Base-by-base conservation (phyloP, 2,888 invertebrate genomes). In the Eurytoma californica region DNA sequence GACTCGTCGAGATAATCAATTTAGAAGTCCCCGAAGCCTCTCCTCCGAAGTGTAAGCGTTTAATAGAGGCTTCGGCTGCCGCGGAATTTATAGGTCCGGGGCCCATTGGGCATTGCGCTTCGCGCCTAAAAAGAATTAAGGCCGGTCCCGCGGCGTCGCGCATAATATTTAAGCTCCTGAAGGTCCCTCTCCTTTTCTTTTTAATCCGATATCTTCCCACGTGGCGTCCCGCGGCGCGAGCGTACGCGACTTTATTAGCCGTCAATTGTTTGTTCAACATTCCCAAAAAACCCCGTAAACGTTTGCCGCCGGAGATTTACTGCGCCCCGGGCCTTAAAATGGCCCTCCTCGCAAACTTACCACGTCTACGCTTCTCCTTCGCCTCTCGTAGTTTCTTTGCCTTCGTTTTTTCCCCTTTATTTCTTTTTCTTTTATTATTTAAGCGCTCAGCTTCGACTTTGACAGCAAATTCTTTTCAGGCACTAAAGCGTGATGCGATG, bases 261-360 rank as follows among this genome's bases (percentile, higher is more conserved):
- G 87, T 89, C 89, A 88, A 89, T 90, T 89, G 90, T 90, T 90
- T 90, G 90, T 89, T 87, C 88, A 89, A 89, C 89, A 89, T 90
- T 88, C 88, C 87, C 87, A 87, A 89, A 72, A 89, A 88, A 85
- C 86, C 86, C 88, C 88, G 87, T 89, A 89, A 89, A 89, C 84
- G 89, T 88, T 87, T 83, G 80, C 80, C 83, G 79, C 28, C 82
- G 74, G 85, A 88, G 89, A 89, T 89, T 89, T 89, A 89, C 88
- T 88, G 85, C 87, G 84, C 72, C 70, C 49, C 28, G 61, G 61
- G 49, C 63, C 49, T 70, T 79, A 70, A 77, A 76, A 78, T 49
- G 72, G n/a, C 47, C 47, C 51, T 24, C 47, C 70, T 51, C 49
- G 18, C 58, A 39, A 61, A 49, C 18, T 28, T 58, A 24, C 70